A percentile compares a stretch with the other conserved stretches of the same genome.
phyloP scores from a whole-genome alignment of 2,797 vertebrate genomes.

The Helarctos malayanus region DNA sequence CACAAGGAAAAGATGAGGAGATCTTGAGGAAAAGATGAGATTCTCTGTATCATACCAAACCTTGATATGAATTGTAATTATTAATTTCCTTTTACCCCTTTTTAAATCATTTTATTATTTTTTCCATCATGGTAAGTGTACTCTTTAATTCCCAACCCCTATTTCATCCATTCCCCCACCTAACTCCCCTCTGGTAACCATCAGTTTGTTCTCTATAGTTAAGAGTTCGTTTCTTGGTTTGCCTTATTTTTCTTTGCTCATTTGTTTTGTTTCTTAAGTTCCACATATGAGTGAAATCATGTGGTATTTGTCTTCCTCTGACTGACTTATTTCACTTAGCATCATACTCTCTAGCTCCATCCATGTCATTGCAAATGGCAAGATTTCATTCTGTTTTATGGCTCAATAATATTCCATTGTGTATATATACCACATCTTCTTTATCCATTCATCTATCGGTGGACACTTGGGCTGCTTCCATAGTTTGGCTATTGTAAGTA shows the following conservation, averaged over 20 bases:
- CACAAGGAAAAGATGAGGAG: conserved; percentile 55
- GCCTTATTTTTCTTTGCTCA: background rate
- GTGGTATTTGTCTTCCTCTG: background rate
- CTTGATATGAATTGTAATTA: conserved; percentile 36
- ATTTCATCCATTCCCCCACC: background rate
- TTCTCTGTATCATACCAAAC: conserved; percentile 35
- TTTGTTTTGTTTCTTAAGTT: background rate
- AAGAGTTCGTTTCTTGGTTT: background rate
- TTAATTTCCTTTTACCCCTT: conserved; percentile 49
- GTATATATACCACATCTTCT: background rate
- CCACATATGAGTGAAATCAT: background rate
- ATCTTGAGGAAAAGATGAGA: conserved; percentile 35
- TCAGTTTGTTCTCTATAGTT: background rate
- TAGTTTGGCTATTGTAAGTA: background rate
- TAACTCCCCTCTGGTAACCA: background rate
- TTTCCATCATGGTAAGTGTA: background rate
- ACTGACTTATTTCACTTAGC: background rate
- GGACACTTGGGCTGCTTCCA: background rate
- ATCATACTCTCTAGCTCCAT: background rate
- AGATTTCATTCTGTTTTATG: background rate
- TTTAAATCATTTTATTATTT: background rate
- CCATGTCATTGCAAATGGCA: background rate
- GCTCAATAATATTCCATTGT: background rate
- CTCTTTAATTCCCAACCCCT: background rate
- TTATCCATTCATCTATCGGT: background rate